A percentile compares a stretch with the other conserved stretches of the same genome.
Evolutionary conservation across 2,888 invertebrate genomes (phyloP).

Genomic region (Allolobophora icterica): DNA sequence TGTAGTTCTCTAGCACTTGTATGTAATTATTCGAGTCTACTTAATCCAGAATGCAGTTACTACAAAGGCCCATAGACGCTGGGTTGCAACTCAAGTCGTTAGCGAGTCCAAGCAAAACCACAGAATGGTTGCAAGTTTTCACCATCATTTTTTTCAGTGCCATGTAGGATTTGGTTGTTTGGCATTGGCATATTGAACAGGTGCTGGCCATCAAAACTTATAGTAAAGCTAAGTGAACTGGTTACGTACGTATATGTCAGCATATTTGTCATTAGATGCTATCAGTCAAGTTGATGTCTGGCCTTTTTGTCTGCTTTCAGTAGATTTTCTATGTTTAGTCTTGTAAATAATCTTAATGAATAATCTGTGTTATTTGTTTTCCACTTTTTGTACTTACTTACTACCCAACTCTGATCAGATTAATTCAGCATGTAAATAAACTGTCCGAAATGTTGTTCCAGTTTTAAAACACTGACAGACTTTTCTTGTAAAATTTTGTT

Average conservation of each 20-base stretch:
- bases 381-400: background rate
- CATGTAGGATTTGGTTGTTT: background rate
- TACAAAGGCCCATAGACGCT: too few species aligned
- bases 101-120: too few species aligned
- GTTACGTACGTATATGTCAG: background rate
- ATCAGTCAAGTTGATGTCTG: slow-evolving; percentile 8
- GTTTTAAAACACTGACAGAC: too few species aligned
- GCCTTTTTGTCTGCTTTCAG: background rate
- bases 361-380: background rate
- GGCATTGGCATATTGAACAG: background rate
- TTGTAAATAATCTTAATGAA: slow-evolving; percentile 1
- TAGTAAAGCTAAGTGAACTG: background rate
- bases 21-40: background rate
- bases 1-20: background rate
- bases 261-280: background rate
- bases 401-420: background rate
- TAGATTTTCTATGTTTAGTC: background rate
- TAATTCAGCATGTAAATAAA: slow-evolving; percentile 11
- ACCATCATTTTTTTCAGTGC: background rate
- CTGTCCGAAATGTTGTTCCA: background rate
- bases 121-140: background rate
- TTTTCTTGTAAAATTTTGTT: too few species aligned
- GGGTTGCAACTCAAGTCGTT: too few species aligned
- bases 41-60: background rate
- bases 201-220: background rate